A percentile compares a stretch with the other conserved stretches of the same genome.
Conservation (phyloP, 1,140 invertebrate genomes). For the Bradysia coprophila region DNA sequence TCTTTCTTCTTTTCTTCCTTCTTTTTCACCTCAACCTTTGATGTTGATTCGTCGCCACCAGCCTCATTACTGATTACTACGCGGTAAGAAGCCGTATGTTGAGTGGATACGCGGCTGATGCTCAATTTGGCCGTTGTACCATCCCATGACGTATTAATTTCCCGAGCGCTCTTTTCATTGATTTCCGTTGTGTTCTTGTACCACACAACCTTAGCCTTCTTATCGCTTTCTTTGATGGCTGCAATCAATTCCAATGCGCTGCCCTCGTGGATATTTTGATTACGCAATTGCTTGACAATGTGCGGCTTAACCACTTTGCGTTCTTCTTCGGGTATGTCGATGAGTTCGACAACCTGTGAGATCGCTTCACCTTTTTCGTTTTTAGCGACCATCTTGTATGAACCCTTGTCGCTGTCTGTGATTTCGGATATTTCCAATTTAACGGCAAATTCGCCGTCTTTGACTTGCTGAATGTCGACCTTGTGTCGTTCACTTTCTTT, state of each 20-base stretch:
- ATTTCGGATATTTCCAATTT: conserved; percentile 74
- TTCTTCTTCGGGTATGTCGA: conserved; percentile 51
- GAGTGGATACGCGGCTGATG: conserved; percentile 46
- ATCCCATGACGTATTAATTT: conserved; percentile 68
- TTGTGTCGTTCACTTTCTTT: conserved; percentile 36
- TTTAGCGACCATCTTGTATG: conserved; percentile 77
- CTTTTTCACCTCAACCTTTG: conserved; percentile 44
- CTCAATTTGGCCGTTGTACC: conserved; percentile 57
- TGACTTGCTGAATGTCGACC: conserved; percentile 15
- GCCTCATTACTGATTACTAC: conserved; percentile 65
- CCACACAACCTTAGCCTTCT: conserved; percentile 68
- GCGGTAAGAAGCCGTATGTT: conserved; percentile 56
- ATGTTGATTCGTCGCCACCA: conserved; percentile 63
- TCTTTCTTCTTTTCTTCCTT: conserved; percentile 17
- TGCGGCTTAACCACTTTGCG: conserved; percentile 32
- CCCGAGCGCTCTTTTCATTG: conserved; percentile 44
- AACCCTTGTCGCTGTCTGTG: conserved; percentile 60
- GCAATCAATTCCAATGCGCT: conserved; percentile 60
- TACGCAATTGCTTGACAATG: conserved; percentile 50
- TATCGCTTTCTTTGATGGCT: conserved; percentile 48
- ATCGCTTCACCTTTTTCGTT: conserved; percentile 86
- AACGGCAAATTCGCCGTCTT: conserved; percentile 51
- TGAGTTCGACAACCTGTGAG: conserved; percentile 74
- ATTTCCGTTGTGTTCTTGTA: conserved; percentile 56
- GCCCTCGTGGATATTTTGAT: conserved; percentile 49